phyloP scores from a whole-genome alignment of 2,113 vertebrate species.

The Eulacestoma nigropectus region DNA sequence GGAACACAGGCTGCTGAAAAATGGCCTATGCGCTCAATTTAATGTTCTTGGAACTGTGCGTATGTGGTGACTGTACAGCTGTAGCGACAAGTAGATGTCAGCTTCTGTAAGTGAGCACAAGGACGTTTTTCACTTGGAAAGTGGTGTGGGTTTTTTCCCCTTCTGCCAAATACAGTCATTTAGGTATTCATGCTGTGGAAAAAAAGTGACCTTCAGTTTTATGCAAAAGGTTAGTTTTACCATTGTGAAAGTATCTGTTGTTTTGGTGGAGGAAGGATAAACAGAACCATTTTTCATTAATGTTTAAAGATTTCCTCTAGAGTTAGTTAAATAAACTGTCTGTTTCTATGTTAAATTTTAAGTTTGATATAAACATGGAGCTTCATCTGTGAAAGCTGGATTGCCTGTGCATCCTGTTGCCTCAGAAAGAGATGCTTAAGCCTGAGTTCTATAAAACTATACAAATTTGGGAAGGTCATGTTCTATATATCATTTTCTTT shows the following conservation, averaged over 20 bases:
- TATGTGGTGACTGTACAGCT: not conserved
- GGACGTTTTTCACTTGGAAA: not conserved
- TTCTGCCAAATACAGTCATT: not conserved
- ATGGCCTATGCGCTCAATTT: not conserved
- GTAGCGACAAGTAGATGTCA: not conserved
- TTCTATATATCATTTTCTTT: slow-evolving; percentile 2
- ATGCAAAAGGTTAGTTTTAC: not conserved
- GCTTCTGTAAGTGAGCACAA: not conserved
- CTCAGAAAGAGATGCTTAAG: not conserved
- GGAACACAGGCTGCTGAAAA: not conserved
- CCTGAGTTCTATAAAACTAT: not conserved
- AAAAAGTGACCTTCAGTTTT: not conserved
- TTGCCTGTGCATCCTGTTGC: not conserved
- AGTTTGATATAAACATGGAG: not conserved
- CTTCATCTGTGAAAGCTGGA: not conserved
- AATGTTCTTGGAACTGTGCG: not conserved
- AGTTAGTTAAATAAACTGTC: not conserved
- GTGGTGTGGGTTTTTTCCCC: not conserved
- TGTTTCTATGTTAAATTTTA: not conserved
- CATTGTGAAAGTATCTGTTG: not conserved
- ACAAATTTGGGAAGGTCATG: not conserved
- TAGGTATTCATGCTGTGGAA: not conserved
- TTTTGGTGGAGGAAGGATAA: not conserved
- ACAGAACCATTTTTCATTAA: not conserved
- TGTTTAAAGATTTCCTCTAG: not conserved